phyloP scores from a whole-genome alignment of 2,888 invertebrate genomes.

The Catocala nupta region DNA sequence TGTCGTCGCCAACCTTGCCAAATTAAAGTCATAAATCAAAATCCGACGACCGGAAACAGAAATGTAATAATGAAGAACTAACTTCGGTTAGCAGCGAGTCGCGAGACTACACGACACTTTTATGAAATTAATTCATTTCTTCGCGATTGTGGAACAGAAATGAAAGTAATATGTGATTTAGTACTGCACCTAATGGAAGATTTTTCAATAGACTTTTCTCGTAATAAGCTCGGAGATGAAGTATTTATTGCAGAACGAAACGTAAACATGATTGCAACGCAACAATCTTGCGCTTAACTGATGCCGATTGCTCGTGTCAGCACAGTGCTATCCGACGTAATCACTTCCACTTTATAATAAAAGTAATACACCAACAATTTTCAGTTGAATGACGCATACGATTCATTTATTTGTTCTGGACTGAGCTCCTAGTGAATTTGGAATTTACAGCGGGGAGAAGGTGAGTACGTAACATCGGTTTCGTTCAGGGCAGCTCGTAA shows the following conservation, averaged over 20 bases:
- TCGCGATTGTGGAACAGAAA: slow-evolving; percentile 50
- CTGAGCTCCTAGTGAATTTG: slow-evolving; percentile 62
- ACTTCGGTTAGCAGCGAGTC: slow-evolving; percentile 65
- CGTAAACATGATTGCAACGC: slow-evolving; percentile 37
- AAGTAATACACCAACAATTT: slow-evolving; percentile 64
- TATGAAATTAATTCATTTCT: slow-evolving; percentile 69
- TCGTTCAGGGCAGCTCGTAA: slow-evolving; percentile 73
- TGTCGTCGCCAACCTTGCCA: slow-evolving; percentile 86
- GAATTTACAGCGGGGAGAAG: slow-evolving; percentile 72
- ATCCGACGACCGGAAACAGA: slow-evolving; percentile 81
- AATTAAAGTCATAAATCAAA: slow-evolving; percentile 87
- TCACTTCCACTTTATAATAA: slow-evolving; percentile 58
- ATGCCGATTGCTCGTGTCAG: slow-evolving; percentile 63
- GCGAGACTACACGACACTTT: slow-evolving; percentile 60
- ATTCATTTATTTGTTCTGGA: slow-evolving; percentile 67
- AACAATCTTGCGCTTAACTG: slow-evolving; percentile 46
- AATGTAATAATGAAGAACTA: slow-evolving; percentile 83
- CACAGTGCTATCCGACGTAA: slow-evolving; percentile 55
- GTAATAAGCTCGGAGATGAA: not conserved
- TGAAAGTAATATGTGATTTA: slow-evolving; percentile 39
- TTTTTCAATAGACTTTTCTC: slow-evolving; percentile 22
- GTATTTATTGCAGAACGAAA: not conserved
- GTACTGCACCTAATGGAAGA: slow-evolving; percentile 25
- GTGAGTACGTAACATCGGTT: slow-evolving; percentile 68
- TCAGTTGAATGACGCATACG: slow-evolving; percentile 64